phyloP scores from a whole-genome alignment of 2,797 vertebrate genomes.

The Hypotaenidia okinawae region DNA sequence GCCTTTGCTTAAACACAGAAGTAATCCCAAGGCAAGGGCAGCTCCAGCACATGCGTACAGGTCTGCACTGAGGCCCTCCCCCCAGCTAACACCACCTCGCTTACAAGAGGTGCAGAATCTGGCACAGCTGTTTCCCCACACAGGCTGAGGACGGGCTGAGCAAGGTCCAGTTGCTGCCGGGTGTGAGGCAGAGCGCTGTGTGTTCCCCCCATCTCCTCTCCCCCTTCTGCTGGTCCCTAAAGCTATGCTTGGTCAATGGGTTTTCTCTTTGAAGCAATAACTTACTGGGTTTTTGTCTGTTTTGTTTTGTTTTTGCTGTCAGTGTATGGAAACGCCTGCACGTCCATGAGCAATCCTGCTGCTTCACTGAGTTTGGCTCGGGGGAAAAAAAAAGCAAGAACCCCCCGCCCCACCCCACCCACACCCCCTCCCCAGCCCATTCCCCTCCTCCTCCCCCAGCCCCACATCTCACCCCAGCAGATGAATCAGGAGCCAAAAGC shows the following conservation, averaged over 20 bases:
- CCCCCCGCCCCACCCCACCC: background rate
- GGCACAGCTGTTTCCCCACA: slow-evolving; percentile 3
- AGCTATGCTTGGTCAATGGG: background rate
- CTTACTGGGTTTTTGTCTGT: background rate
- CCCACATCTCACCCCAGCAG: background rate
- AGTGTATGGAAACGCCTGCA: background rate
- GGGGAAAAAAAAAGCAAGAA: background rate
- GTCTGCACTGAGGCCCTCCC: background rate
- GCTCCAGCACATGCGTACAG: background rate
- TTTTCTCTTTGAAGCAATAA: background rate
- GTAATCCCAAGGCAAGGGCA: slow-evolving; percentile 27
- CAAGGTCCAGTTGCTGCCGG: background rate
- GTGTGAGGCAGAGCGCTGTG: background rate
- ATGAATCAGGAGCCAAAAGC: slow-evolving; percentile 27
- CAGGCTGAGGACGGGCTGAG: background rate
- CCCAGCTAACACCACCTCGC: background rate
- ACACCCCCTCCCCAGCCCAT: fast-evolving
- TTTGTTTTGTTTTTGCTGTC: background rate
- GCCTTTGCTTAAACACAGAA: slow-evolving; percentile 30
- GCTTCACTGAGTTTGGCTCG: background rate
- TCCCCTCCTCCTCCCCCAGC: background rate
- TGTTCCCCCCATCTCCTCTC: background rate
- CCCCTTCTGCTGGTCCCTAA: slow-evolving; percentile 40
- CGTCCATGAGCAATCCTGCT: background rate
- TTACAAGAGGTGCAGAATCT: background rate